Conservation (phyloP, 2,113 vertebrate genomes). For the Clarias gariepinus region DNA sequence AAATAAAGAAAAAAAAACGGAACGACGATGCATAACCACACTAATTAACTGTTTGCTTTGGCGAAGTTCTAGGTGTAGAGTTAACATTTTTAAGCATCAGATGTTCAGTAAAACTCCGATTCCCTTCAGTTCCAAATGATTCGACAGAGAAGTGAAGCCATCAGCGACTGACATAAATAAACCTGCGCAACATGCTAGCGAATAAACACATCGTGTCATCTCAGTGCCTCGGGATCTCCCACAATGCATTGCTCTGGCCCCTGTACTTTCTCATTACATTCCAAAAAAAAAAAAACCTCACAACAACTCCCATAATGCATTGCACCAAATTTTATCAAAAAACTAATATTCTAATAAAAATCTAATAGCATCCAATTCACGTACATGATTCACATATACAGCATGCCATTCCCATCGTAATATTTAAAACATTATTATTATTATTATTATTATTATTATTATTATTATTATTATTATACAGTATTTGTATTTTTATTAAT, state of each 20-base stretch:
- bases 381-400: background rate
- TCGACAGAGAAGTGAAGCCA: background rate
- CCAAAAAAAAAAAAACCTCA: too few relatives aligned
- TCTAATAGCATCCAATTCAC: background rate
- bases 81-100: background rate
- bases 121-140: background rate
- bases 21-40: background rate
- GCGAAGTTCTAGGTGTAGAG: background rate
- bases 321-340: background rate
- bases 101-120: background rate
- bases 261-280: background rate
- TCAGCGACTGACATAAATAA: background rate
- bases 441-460: background rate
- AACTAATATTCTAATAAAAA: too few relatives aligned
- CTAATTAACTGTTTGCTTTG: background rate
- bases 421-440: background rate
- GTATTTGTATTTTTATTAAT: background rate
- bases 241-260: background rate
- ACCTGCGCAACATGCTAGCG: background rate
- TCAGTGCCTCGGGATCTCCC: background rate
- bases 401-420: background rate
- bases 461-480: background rate
- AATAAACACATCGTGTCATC: background rate
- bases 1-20: too few relatives aligned
- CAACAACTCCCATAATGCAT: background rate